phyloP scores from a whole-genome alignment of 2,113 vertebrate genomes.

The Oreotrochilus melanogaster region DNA sequence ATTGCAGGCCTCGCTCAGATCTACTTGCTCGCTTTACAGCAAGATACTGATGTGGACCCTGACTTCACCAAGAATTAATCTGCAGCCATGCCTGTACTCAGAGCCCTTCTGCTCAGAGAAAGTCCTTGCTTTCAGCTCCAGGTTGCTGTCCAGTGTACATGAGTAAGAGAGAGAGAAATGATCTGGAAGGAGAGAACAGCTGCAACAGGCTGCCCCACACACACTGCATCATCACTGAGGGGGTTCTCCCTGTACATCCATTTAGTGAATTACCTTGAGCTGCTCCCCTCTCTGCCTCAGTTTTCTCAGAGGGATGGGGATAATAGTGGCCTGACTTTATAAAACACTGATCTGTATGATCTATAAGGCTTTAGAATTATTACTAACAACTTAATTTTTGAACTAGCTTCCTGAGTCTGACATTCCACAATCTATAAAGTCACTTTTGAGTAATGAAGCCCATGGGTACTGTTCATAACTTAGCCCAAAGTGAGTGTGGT shows the following conservation, averaged over 20 bases:
- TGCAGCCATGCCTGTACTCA: not conserved
- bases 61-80: not conserved
- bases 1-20: not conserved
- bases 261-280: not conserved
- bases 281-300: not conserved
- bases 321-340: not conserved
- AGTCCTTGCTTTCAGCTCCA: not conserved
- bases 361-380: not conserved
- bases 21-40: not conserved
- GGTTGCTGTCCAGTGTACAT: not conserved
- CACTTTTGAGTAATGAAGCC: not conserved
- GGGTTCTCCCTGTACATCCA: not conserved
- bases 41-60: not conserved
- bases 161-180: not conserved
- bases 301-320: not conserved
- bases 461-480: not conserved
- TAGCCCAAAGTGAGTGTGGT: accelerated
- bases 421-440: not conserved
- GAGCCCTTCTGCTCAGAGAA: not conserved
- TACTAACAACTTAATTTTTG: not conserved
- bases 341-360: not conserved
- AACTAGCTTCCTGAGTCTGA: not conserved
- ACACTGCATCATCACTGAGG: not conserved
- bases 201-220: not conserved
- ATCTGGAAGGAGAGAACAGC: not conserved